Percentiles rank a stretch among this genome's conserved stretches.
These are phyloP conservation scores for Odocoileus virginianus DNA, from an alignment of 2,113 vertebrate species.

Conservation along the genomic window DNA sequence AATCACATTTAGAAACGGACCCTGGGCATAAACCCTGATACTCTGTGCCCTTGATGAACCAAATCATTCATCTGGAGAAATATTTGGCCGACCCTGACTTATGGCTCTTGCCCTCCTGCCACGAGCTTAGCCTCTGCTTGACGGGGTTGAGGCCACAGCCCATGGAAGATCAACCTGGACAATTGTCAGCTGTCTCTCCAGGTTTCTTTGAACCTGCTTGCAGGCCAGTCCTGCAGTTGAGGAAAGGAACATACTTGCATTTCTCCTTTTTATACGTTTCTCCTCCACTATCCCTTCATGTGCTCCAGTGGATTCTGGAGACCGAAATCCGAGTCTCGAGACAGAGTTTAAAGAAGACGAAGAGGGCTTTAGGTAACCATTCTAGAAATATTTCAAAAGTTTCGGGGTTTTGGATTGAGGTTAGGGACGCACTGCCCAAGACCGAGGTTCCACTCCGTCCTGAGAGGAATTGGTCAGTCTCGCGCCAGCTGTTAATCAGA, in stretches of 20 bases:
- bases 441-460: not conserved
- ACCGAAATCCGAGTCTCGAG: not conserved
- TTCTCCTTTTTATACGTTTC: not conserved
- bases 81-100: not conserved
- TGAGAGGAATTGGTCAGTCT: not conserved
- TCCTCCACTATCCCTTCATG: not conserved
- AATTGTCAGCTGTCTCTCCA: slow-evolving; percentile 4
- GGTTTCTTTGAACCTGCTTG: not conserved
- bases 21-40: not conserved
- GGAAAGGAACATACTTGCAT: not conserved
- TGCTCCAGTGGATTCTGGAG: not conserved
- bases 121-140: not conserved
- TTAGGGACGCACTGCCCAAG: not conserved
- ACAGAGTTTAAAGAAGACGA: not conserved
- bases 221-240: not conserved
- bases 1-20: slow-evolving; percentile 29
- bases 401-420: not conserved
- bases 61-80: slow-evolving; percentile 10
- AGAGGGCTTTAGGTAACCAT: not conserved
- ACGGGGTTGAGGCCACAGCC: not conserved
- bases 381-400: not conserved
- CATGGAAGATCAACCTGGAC: not conserved
- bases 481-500: not conserved
- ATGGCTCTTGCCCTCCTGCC: slow-evolving; percentile 15
- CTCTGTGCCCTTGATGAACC: not conserved